A percentile compares a stretch with the other conserved stretches of the same genome.
phyloP scores from a whole-genome alignment of 1,140 invertebrate genomes.

The Dreissena polymorpha region DNA sequence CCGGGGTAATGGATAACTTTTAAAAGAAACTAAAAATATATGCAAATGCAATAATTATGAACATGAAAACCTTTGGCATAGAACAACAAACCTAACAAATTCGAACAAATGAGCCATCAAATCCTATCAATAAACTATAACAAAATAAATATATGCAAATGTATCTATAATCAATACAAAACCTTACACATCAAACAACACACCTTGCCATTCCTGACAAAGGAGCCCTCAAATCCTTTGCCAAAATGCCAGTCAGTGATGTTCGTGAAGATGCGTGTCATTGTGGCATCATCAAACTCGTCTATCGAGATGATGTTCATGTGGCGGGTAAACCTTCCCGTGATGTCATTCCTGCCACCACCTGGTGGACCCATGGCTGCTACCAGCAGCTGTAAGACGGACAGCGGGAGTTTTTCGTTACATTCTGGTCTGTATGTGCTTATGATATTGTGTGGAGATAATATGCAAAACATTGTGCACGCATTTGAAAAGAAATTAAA shows the following conservation, averaged over 20 bases:
- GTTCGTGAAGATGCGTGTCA: constrained; percentile 78
- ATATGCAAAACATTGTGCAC: no score
- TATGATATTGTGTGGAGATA: no score
- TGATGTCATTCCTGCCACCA: constrained; percentile 80
- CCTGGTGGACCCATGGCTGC: constrained; percentile 80
- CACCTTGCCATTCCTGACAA: constrained; percentile 87
- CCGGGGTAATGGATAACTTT: no score
- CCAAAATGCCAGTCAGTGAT: constrained; percentile 80
- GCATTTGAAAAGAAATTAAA: no score
- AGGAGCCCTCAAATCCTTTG: constrained; percentile 78
- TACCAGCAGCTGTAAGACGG: constrained; percentile 81
- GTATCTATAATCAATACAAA: background rate
- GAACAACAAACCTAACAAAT: no score
- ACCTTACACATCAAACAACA: constrained; percentile 3
- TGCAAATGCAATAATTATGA: no score
- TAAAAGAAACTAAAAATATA: no score
- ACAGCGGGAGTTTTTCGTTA: background rate
- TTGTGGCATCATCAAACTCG: constrained; percentile 79
- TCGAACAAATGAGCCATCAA: no score
- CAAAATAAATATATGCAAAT: background rate
- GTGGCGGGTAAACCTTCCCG: constrained; percentile 78
- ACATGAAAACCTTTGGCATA: no score
- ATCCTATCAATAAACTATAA: no score
- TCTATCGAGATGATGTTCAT: constrained; percentile 79
- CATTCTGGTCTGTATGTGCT: no score